phyloP scores from a whole-genome alignment of 2,797 vertebrate species.

The Notoglanidium macrostoma region DNA sequence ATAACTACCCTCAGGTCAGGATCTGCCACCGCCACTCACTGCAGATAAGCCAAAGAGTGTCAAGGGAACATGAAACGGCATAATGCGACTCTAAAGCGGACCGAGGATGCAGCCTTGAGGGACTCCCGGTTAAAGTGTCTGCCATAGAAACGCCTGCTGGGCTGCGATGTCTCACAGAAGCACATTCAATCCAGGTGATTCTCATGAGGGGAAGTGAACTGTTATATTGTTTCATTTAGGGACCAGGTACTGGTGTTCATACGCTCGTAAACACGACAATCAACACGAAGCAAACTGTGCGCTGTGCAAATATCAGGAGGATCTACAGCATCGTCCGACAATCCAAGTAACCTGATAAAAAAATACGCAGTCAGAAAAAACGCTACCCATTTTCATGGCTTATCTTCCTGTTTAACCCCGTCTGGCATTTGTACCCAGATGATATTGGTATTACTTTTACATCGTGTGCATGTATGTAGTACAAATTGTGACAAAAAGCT shows the following conservation, averaged over 20 bases:
- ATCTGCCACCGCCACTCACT: background rate
- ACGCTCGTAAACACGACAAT: background rate
- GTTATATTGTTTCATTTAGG: background rate
- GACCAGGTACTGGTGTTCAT: too few relatives aligned
- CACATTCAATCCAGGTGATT: slow-evolving; percentile 43
- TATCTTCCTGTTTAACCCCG: background rate
- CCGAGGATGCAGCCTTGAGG: slow-evolving; percentile 16
- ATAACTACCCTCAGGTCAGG: slow-evolving; percentile 9
- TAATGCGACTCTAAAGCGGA: background rate
- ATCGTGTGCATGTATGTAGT: background rate
- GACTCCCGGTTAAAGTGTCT: slow-evolving; percentile 17
- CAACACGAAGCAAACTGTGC: background rate
- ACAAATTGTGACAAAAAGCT: background rate
- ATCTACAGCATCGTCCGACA: background rate
- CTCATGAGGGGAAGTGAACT: background rate
- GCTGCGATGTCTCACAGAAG: background rate
- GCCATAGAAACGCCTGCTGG: slow-evolving; percentile 13
- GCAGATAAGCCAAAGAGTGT: slow-evolving; percentile 22
- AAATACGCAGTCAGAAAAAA: background rate
- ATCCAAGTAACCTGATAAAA: background rate
- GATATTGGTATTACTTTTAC: background rate
- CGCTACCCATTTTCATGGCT: background rate
- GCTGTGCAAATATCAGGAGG: background rate
- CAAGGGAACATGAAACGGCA: slow-evolving; percentile 20
- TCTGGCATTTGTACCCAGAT: background rate